phyloP scores from a whole-genome alignment of 1,140 invertebrate species.

The Hylaeus anthracinus region DNA sequence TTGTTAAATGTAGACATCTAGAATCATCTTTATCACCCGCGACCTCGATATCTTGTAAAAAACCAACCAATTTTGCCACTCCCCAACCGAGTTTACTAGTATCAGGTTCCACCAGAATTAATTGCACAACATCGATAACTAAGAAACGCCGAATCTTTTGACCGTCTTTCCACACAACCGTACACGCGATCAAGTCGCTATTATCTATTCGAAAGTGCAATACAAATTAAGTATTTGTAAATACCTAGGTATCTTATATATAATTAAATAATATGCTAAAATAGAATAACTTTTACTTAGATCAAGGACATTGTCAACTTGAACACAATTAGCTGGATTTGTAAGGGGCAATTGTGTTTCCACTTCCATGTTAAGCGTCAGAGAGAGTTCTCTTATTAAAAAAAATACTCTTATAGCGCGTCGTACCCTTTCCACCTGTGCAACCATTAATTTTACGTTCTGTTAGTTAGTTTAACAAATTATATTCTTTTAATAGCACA shows the following conservation, averaged over 20 bases:
- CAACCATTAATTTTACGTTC: conserved; percentile 51
- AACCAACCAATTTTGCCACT: conserved; percentile 96
- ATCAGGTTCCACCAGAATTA: conserved; percentile 98
- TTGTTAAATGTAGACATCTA: conserved; percentile 95
- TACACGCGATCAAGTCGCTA: conserved; percentile 97
- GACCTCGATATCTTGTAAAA: conserved; percentile 91
- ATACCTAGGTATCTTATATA: background rate
- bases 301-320: conserved; percentile 95
- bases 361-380: conserved; percentile 89
- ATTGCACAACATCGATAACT: conserved; percentile 96
- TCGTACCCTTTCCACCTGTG: conserved; percentile 94
- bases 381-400: conserved; percentile 91
- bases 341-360: conserved; percentile 96
- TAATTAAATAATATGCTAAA: conserved; percentile 1
- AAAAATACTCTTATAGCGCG: conserved; percentile 97
- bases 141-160: conserved; percentile 95
- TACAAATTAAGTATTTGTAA: background rate
- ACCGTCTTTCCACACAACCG: conserved; percentile 94
- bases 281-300: conserved; percentile 86
- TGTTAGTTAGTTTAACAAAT: conserved; percentile 33
- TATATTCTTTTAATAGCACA: background rate
- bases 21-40: conserved; percentile 97
- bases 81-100: conserved; percentile 96
- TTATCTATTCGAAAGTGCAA: conserved; percentile 87
- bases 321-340: conserved; percentile 93